These are phyloP conservation scores for Ophraella communa DNA, from an alignment of 2,888 invertebrate genomes.

Conservation along the genomic window DNA sequence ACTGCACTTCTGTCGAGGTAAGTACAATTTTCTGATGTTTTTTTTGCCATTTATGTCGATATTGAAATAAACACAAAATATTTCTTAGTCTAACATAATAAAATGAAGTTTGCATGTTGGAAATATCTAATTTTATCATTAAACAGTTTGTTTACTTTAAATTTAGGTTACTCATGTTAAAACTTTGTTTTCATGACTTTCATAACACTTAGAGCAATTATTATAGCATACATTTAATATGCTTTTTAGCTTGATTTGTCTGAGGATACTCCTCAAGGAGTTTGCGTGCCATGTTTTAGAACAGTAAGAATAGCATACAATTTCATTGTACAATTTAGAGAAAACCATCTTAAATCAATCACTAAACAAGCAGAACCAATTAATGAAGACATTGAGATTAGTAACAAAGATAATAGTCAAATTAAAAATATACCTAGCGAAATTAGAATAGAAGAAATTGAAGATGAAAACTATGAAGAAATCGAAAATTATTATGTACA, in stretches of 20 bases:
- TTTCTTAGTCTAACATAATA: too few species aligned
- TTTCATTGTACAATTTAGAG: slow-evolving; percentile 36
- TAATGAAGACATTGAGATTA: not conserved
- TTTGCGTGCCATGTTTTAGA: slow-evolving; percentile 37
- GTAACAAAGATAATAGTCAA: not conserved
- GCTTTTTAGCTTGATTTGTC: slow-evolving; percentile 26
- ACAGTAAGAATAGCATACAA: slow-evolving; percentile 37
- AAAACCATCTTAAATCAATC: slow-evolving; percentile 30
- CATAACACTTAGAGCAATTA: too few species aligned
- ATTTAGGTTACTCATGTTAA: too few species aligned
- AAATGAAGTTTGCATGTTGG: too few species aligned
- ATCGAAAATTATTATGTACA: not conserved
- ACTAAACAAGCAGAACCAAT: slow-evolving; percentile 6
- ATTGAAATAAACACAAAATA: too few species aligned
- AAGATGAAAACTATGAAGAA: not conserved
- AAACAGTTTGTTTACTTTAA: too few species aligned
- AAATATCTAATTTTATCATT: too few species aligned
- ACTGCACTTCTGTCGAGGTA: slow-evolving; percentile 34
- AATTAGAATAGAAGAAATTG: not conserved
- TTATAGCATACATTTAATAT: too few species aligned
- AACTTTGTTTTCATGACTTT: too few species aligned
- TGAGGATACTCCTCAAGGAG: slow-evolving; percentile 29
- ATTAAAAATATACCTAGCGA: not conserved
- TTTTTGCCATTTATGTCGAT: too few species aligned
- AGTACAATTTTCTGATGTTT: not conserved